Evolutionary conservation across 2,113 vertebrate species (phyloP), one percentile per base, ranked within the genome.

Genomic region (Dinomys branickii): DNA sequence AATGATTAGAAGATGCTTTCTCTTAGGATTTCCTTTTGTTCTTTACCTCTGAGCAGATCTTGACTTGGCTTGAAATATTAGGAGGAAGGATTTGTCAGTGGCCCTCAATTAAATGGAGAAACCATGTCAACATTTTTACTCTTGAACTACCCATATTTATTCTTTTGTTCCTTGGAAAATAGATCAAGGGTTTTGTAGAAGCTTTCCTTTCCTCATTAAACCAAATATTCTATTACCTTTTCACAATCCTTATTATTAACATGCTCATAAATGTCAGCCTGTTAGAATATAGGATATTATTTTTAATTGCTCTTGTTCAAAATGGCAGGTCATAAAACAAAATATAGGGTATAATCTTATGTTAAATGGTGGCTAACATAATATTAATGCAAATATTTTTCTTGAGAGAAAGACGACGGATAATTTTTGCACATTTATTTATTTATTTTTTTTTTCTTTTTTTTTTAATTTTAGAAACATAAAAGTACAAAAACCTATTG

Each of bases 201-300:
- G 33, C 67, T 85, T 93, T 92, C 4, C 22, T 85, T 94, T 95
- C 54, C 54, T 95, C 24, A 89, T 83, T n/a, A 86, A 97, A 85
- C 20, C 17, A 85, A 92, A 58, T 30, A 9, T 2, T 26, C 5
- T 86, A 67, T 63, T 78, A 50, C 17, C 80, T 7, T 89, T 94
- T 94, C 4, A 73, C 38, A 88, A 93, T 91, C 86, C n/a, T 80
- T 54, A 47, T 86, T 91, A 33, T 84, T 80, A 91, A 84, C 5
- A 6, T 16, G 1, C 85, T 96, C 61, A 84, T 4, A 44, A n/a
- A 73, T 87, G 5, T 75, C 59, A 86, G 19, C 90, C 96, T 90
- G 33, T 69, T 91, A 52, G 56, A 80, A 86, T 58, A 19, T 9
- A 80, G 33, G 16, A 78, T 93, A 52, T 7, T 5, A 73, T 58